Conservation (phyloP, 2,797 vertebrate genomes). For the Pantherophis vulpinus region DNA sequence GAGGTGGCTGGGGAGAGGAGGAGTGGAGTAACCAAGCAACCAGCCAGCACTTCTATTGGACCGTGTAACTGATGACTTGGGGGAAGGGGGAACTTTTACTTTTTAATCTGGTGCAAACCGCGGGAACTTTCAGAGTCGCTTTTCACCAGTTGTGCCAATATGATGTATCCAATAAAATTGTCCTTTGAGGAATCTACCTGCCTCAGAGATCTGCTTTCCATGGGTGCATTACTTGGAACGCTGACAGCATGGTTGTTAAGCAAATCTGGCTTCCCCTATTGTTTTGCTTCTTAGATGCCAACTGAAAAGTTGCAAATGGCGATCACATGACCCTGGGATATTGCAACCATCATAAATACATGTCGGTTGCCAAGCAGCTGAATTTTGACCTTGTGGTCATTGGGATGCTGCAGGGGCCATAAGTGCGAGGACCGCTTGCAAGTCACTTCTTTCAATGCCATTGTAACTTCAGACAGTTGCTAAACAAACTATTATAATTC, state of each 20-base stretch:
- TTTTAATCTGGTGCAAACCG: too few species aligned
- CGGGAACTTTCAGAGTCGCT: too few species aligned
- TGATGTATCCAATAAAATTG: too few species aligned
- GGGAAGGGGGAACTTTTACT: too few species aligned
- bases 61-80: too few species aligned
- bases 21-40: too few species aligned
- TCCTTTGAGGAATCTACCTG: too few species aligned
- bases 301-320: not conserved
- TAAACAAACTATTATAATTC: not conserved
- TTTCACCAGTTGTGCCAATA: too few species aligned
- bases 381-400: not conserved
- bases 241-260: not conserved
- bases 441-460: not conserved
- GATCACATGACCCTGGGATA: not conserved
- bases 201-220: too few species aligned
- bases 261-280: not conserved
- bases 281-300: not conserved
- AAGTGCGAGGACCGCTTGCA: rapidly evolving
- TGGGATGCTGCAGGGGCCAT: not conserved
- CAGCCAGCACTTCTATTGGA: too few species aligned
- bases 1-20: too few species aligned
- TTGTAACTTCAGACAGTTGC: not conserved
- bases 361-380: not conserved
- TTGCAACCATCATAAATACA: not conserved
- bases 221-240: too few species aligned